Conservation (phyloP, 2,888 invertebrate species). For the Rhogogaster chlorosoma region DNA sequence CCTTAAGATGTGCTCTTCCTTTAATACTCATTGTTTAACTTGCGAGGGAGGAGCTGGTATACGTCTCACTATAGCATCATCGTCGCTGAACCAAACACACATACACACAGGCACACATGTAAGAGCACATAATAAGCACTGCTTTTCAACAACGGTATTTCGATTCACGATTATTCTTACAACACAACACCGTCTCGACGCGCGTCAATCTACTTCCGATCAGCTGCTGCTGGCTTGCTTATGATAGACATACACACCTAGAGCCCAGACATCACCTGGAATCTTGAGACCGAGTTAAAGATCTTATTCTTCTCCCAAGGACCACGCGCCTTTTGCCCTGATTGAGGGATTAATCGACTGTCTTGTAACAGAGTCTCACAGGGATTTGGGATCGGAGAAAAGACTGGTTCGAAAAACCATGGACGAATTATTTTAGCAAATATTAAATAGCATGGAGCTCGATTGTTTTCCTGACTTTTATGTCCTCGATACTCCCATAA, state of each 20-base stretch:
- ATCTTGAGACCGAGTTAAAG: conserved; percentile 34
- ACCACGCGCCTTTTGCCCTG: not conserved
- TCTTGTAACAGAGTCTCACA: not conserved
- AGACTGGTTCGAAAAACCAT: not conserved
- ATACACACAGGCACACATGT: not conserved
- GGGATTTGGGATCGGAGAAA: not conserved
- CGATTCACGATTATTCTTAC: conserved; percentile 47
- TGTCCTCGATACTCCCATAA: not conserved
- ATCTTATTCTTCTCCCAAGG: not conserved
- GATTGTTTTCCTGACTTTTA: conserved; percentile 8
- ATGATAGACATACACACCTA: not conserved
- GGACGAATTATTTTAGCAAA: not conserved
- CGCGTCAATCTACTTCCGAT: conserved; percentile 54
- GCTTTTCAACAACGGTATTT: conserved; percentile 11
- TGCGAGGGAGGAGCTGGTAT: conserved; percentile 24
- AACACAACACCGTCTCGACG: conserved; percentile 37
- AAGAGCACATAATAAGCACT: not conserved
- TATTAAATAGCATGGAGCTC: not conserved
- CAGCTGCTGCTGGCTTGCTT: conserved; percentile 51
- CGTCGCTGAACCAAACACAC: not conserved
- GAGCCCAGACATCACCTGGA: conserved; percentile 47
- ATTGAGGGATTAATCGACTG: not conserved
- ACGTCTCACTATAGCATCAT: conserved; percentile 13
- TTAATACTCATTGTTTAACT: conserved; percentile 61
- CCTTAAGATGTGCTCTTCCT: conserved; percentile 58